Conservation (phyloP, 2,113 vertebrate species). For the Lutjanus erythropterus region DNA sequence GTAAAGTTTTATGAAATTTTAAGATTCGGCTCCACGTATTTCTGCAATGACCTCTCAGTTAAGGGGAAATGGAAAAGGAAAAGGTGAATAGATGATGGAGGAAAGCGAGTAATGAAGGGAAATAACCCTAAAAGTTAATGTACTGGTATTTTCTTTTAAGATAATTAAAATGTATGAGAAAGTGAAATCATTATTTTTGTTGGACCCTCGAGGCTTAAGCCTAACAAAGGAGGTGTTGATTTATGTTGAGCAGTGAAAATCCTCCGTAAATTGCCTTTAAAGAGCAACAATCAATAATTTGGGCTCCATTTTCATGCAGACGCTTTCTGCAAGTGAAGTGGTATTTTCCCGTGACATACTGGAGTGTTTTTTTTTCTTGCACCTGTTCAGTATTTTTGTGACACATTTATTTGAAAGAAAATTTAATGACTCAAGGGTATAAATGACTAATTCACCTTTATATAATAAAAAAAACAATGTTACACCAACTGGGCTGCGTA, state of each 20-base stretch:
- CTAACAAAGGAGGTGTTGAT: conserved; percentile 59
- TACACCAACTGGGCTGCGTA: neutral
- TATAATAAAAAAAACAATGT: neutral
- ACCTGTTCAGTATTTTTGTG: neutral
- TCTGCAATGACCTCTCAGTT: conserved; percentile 40
- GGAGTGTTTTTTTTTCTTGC: neutral
- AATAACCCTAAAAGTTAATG: conserved; percentile 72
- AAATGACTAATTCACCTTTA: neutral
- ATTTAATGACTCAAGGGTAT: neutral
- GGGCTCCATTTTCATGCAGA: neutral
- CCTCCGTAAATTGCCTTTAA: conserved; percentile 59
- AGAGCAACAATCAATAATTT: conserved; percentile 57
- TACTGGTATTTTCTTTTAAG: conserved; percentile 62
- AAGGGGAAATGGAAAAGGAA: conserved; percentile 31
- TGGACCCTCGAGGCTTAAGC: conserved; percentile 50
- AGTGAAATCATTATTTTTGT: conserved; percentile 73
- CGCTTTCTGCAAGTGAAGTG: neutral
- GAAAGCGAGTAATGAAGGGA: conserved; percentile 45
- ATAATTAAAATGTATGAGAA: conserved; percentile 69
- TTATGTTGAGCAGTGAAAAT: conserved; percentile 52
- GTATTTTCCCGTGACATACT: neutral
- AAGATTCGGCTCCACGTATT: conserved; percentile 1
- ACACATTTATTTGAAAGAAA: neutral
- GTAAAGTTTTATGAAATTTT: conserved; percentile 37
- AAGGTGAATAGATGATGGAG: conserved; percentile 41